Conservation (phyloP, 2,888 invertebrate genomes). For the Calephelis perditalis region DNA sequence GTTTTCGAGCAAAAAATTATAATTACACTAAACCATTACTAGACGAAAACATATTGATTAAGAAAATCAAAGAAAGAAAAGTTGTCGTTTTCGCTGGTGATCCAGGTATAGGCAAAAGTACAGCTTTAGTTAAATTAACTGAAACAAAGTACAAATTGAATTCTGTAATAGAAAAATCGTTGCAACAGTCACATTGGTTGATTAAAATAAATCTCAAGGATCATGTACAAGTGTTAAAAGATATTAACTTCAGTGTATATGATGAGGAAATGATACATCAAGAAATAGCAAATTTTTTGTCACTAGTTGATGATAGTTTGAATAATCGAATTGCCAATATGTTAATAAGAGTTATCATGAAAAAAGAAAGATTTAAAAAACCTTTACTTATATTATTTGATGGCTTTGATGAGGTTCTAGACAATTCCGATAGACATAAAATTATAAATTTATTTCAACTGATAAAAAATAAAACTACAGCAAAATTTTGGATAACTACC, state of each 20-base stretch:
- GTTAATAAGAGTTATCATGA: not conserved
- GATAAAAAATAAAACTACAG: not conserved
- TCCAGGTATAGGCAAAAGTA: conserved; percentile 15
- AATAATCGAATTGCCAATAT: not conserved
- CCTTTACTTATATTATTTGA: conserved; percentile 2
- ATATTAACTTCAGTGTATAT: not conserved
- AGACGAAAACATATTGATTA: not conserved
- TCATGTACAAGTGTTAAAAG: not conserved
- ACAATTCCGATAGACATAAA: not conserved
- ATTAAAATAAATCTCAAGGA: conserved; percentile 12
- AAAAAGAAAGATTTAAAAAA: not conserved
- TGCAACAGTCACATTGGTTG: conserved; percentile 8
- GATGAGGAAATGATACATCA: not conserved
- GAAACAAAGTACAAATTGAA: not conserved
- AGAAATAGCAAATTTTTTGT: not conserved
- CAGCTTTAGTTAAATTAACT: conserved; percentile 10
- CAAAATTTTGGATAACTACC: conserved; percentile 4
- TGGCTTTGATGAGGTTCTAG: not conserved
- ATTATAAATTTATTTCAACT: not conserved
- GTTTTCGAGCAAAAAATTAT: conserved; percentile 1
- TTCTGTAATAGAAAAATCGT: not conserved
- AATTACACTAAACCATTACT: not conserved
- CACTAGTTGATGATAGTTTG: not conserved
- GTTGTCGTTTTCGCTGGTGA: conserved; percentile 10
- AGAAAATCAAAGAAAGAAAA: not conserved